A percentile compares a stretch with the other conserved stretches of the same genome.
Conservation (phyloP, 2,113 vertebrate species). For the Aleadryas rufinucha region DNA sequence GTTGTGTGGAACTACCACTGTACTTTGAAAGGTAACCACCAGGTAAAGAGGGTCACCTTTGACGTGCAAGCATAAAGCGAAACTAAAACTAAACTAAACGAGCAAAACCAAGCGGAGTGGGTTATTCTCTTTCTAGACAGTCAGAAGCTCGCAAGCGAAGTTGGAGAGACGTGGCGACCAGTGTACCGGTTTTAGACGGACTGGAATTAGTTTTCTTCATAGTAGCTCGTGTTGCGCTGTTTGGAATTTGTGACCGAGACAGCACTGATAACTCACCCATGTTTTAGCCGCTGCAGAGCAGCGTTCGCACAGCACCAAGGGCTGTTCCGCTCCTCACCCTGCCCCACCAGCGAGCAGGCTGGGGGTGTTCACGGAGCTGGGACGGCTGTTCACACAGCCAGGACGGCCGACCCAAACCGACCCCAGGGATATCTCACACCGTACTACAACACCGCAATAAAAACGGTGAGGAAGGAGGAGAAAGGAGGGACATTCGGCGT, state of each 20-base stretch:
- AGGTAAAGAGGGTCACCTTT: neutral
- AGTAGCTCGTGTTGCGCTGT: neutral
- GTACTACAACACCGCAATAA: neutral
- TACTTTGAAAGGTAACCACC: neutral
- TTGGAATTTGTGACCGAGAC: neutral
- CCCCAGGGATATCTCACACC: too few relatives aligned
- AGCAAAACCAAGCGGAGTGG: neutral
- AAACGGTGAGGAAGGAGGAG: neutral
- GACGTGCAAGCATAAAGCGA: neutral
- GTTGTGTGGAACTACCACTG: neutral
- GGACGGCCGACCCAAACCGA: neutral
- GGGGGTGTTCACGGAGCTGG: neutral
- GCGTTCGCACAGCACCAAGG: neutral
- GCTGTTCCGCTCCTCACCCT: neutral
- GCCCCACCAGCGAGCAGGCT: neutral
- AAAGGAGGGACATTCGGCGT: fast-evolving
- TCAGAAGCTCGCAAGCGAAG: neutral
- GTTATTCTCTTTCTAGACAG: neutral
- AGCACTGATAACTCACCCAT: neutral
- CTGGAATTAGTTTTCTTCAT: neutral
- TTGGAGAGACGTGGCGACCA: neutral
- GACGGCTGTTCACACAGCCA: neutral
- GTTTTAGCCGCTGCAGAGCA: neutral
- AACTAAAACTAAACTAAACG: neutral
- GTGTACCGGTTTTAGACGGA: neutral